Evolutionary conservation across 2,888 invertebrate species (phyloP).

Genomic region (Candidula unifasciata): DNA sequence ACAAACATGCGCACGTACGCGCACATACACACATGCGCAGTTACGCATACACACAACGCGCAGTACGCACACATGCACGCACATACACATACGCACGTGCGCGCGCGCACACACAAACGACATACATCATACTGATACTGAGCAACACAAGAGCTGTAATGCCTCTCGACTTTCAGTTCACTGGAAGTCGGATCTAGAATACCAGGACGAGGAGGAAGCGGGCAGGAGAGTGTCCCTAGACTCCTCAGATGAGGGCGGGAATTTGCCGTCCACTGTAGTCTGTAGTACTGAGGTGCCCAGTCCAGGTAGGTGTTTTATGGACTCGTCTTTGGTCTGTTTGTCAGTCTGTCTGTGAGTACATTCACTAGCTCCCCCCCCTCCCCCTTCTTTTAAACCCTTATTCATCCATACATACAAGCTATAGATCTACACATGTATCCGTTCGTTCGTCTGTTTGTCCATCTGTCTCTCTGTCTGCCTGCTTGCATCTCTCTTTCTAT

Average conservation of each 20-base stretch:
- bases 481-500: too few relatives aligned
- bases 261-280: constrained; percentile 40
- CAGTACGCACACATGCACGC: too few relatives aligned
- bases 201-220: constrained; percentile 15
- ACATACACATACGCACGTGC: too few relatives aligned
- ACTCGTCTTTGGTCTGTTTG: background rate
- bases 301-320: constrained; percentile 37
- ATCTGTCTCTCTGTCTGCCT: constrained; percentile 5
- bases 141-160: too few relatives aligned
- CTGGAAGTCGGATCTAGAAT: constrained; percentile 41
- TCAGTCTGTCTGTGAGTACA: too few relatives aligned
- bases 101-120: too few relatives aligned
- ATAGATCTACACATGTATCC: background rate
- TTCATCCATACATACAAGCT: background rate
- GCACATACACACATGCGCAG: too few relatives aligned
- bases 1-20: too few relatives aligned
- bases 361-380: too few relatives aligned
- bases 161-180: constrained; percentile 42
- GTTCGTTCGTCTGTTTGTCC: background rate
- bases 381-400: too few relatives aligned
- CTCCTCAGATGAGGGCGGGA: background rate
- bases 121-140: too few relatives aligned
- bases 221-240: constrained; percentile 26
- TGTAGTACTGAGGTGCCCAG: constrained; percentile 35
- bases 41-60: too few relatives aligned